Evolutionary conservation across 1,140 invertebrate species (phyloP), one percentile per base, ranked within the genome.

Genomic region (Hetaerina americana): DNA sequence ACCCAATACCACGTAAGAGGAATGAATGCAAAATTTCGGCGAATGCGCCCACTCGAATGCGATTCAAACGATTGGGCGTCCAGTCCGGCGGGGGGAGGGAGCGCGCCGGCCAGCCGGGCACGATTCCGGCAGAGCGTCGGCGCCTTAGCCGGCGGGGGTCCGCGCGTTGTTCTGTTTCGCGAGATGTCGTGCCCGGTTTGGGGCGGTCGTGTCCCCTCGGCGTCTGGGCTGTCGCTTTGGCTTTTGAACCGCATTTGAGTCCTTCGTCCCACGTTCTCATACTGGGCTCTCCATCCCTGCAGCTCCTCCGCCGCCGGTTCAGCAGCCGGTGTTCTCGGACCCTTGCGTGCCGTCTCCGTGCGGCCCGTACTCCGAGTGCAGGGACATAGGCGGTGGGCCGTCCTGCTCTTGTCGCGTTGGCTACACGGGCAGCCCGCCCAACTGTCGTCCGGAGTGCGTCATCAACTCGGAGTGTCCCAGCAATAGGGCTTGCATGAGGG

Each of bases 401-500:
- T 79, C 78, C 27, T 92, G 90, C 77, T 86, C 90, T 66, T 92
- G 90, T 79, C 72, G 86, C 22, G 77, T 82, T 27, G 86, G 86
- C 73, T 91, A 89, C 73, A 80, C 89, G 66, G 90, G 90, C 75
- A 84, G 85, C 68, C 88, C 90, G 22, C 89, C 89, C 40, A 86
- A 86, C 75, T 92, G 90, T 78, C 83, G 89, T 70, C 89, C 90
- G 18, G 89, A 91, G 80, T 91, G 89, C 79, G 84, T 84, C 10
- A 86, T 89, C 24, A 87, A 89, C 78, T 84, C 86, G 0, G 88
- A 91, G 78, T 91, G 89, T 76, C 80, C 87, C 0, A 86, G 86
- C 74, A 86, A 87, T 76, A 80, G 84, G 75, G 86, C 89, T 24
- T 92, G 90, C 76, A 84, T 88, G 72, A 85, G 86, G 72, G 83